phyloP scores from a whole-genome alignment of 1,140 invertebrate species.

The Drosophila truncata region DNA sequence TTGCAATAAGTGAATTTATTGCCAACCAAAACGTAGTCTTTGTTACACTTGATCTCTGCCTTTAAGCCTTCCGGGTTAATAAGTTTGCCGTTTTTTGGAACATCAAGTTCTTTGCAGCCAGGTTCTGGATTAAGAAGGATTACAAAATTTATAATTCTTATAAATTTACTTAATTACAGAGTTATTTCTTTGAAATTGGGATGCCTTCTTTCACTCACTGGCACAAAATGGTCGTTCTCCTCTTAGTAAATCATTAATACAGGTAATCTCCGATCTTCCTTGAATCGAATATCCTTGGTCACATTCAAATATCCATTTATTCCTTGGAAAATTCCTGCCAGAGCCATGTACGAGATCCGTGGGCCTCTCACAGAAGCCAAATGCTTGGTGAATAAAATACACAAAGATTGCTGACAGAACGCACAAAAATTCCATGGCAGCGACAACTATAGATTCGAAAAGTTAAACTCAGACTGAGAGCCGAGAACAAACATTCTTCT shows the following conservation, averaged over 20 bases:
- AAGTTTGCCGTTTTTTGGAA: not conserved
- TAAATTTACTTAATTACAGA: not conserved
- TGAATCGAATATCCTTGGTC: not conserved
- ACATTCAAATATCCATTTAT: conserved; percentile 14
- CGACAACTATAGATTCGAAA: not conserved
- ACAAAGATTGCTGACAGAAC: not conserved
- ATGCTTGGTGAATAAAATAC: not conserved
- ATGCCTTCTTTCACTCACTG: not conserved
- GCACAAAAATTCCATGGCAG: not conserved
- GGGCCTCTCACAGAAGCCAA: not conserved
- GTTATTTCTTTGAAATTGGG: too few relatives aligned
- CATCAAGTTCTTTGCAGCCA: not conserved
- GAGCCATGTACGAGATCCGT: not conserved
- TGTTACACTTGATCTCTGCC: not conserved
- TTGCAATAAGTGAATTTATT: conserved; percentile 60
- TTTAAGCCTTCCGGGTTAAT: not conserved
- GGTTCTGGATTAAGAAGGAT: not conserved
- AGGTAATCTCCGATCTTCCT: not conserved
- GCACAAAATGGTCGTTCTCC: conserved; percentile 6
- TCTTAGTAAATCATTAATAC: conserved; percentile 4
- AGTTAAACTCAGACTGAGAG: not conserved
- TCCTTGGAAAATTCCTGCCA: not conserved
- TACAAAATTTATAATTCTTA: not conserved
- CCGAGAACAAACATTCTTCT: not conserved
- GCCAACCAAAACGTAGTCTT: conserved; percentile 42